phyloP scores from a whole-genome alignment of 2,888 invertebrate genomes.

The Eilema griseolum region DNA sequence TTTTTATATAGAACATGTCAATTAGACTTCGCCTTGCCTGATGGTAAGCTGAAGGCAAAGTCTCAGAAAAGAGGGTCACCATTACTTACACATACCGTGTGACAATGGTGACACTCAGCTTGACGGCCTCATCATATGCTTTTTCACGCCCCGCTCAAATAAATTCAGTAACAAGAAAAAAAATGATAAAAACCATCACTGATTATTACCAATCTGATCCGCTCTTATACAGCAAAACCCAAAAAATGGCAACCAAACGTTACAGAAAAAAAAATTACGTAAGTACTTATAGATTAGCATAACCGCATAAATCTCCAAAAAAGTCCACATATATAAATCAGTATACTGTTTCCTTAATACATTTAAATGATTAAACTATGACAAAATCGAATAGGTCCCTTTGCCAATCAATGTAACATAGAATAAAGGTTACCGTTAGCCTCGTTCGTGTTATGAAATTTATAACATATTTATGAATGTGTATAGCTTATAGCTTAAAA shows the following conservation, averaged over 20 bases:
- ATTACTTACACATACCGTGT: no score
- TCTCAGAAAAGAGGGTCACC: no score
- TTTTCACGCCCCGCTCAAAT: no score
- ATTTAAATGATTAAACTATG: slow-evolving; percentile 15
- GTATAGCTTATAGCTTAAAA: slow-evolving; percentile 36
- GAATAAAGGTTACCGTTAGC: slow-evolving; percentile 22
- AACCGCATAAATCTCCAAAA: slow-evolving; percentile 1
- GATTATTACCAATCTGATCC: no score
- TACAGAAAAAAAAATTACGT: neutral
- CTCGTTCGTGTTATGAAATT: slow-evolving; percentile 32
- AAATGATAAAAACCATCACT: no score
- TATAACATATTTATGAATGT: slow-evolving; percentile 30
- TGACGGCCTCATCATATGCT: no score
- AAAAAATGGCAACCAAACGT: neutral
- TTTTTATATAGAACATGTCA: no score
- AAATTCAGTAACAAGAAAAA: no score
- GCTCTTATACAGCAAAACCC: neutral
- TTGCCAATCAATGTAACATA: slow-evolving; percentile 20
- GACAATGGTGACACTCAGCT: no score
- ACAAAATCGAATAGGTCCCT: slow-evolving; percentile 19
- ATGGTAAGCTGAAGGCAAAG: no score
- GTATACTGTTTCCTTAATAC: slow-evolving; percentile 1
- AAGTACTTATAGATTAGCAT: neutral
- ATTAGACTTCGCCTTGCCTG: no score
- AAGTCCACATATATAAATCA: neutral